phyloP scores from a whole-genome alignment of 2,113 vertebrate genomes.

The Otus sunia region DNA sequence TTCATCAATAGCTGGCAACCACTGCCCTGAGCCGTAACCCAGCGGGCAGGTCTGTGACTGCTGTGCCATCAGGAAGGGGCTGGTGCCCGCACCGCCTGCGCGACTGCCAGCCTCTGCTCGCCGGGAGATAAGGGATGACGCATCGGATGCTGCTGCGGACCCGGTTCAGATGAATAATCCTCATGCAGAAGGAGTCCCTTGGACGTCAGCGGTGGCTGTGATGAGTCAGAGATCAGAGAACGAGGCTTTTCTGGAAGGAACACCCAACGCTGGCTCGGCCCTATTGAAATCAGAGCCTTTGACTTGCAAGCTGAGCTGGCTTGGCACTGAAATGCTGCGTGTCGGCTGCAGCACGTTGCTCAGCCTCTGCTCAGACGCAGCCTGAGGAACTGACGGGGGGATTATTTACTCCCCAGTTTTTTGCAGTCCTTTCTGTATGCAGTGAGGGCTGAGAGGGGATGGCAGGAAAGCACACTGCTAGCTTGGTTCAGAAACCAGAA shows the following conservation, averaged over 20 bases:
- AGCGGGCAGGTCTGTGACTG: not conserved
- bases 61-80: not conserved
- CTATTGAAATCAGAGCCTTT: not conserved
- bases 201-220: not conserved
- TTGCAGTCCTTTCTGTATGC: not conserved
- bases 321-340: not conserved
- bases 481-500: not conserved
- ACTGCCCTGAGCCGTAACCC: not conserved
- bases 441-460: not conserved
- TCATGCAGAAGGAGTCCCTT: not conserved
- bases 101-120: not conserved
- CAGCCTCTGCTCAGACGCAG: not conserved
- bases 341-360: not conserved
- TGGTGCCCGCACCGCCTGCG: not conserved
- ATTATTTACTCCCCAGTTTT: not conserved
- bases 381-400: not conserved
- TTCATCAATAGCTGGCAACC: conserved; percentile 18
- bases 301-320: not conserved
- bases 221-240: not conserved
- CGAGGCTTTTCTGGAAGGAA: not conserved
- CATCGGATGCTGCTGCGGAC: not conserved
- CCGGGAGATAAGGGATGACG: not conserved
- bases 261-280: not conserved
- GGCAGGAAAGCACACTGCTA: not conserved
- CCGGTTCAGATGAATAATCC: not conserved